phyloP scores from a whole-genome alignment of 2,797 vertebrate species.

The Hoplostethus mediterraneus region DNA sequence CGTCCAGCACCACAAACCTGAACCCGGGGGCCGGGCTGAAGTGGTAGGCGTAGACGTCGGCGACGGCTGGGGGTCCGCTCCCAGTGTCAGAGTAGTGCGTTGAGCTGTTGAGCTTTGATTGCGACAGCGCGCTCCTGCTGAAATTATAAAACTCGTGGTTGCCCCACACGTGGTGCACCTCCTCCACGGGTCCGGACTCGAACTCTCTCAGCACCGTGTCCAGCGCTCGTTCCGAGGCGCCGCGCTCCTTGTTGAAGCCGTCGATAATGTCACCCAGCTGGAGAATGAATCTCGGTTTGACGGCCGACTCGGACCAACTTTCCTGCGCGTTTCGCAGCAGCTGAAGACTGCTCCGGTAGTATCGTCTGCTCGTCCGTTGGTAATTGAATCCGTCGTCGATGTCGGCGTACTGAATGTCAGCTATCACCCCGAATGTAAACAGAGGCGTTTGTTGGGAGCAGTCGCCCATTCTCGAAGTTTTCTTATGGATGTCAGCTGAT shows the following conservation, averaged over 20 bases:
- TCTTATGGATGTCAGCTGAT: rapidly evolving
- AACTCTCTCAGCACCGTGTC: conserved; percentile 84
- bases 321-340: conserved; percentile 82
- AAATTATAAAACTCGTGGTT: conserved; percentile 98
- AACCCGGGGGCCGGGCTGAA: conserved; percentile 88
- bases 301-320: conserved; percentile 80
- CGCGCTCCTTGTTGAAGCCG: conserved; percentile 84
- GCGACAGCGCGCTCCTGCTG: conserved; percentile 81
- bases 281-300: conserved; percentile 84
- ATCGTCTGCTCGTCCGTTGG: conserved; percentile 77
- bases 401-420: conserved; percentile 94
- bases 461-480: conserved; percentile 40
- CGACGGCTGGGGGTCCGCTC: conserved; percentile 4
- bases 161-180: conserved; percentile 95
- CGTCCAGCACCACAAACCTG: conserved; percentile 89
- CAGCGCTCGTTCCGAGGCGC: conserved; percentile 83
- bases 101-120: conserved; percentile 87
- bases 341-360: conserved; percentile 88
- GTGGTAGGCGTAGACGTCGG: conserved; percentile 86
- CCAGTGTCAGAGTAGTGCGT: conserved; percentile 4
- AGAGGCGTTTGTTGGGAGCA: conserved; percentile 51
- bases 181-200: conserved; percentile 69
- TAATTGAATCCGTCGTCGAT: conserved; percentile 89
- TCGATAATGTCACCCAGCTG: conserved; percentile 95
- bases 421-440: conserved; percentile 91